Evolutionary conservation across 64 coral and sea anemone genomes (phyloP), one percentile per base, ranked within the genome.

Genomic region (Porites australiensis): DNA sequence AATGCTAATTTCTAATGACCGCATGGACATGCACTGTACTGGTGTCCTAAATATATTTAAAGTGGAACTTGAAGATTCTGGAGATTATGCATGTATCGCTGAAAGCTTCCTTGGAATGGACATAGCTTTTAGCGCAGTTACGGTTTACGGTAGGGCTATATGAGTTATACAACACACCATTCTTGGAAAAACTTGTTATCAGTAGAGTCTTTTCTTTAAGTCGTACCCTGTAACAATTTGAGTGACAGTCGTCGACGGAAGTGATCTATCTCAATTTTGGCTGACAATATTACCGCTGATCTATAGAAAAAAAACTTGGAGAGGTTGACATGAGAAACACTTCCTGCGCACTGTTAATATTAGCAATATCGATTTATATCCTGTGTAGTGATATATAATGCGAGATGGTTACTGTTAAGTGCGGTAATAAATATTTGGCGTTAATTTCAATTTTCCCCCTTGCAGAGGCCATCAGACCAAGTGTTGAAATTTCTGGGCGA

Each of bases 71-170:
- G 64, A 61, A 13, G 95, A 97, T 21, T 88, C 92, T 9, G 95
- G 92, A 13, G 95, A 97, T 46, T 97, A 94, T 62, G 66, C 81
- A 8, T 97, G 95, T 67, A 87, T 87, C 55, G 92, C 94, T 21
- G 82, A 97, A 69, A 97, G 86, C 43, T 97, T 91, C 20, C 88
- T 97, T 7, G 95, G 95, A 69, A 79, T 97, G 73, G 95, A 97
- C 59, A 91, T 97, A 79, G 92, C 95, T 49, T 91, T 97, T 80
- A 94, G 92, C 2, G 71, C 70, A 9, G 64, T 97, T 52, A 94
- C 87, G 16, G 88, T 97, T 44, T 74, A 91, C 48, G 92, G 95
- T 97, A 87, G 88, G 95, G 45, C 50, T 74, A 15, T 48, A 65
- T 79, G 19, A 67, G 44, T 49, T 8, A 13, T 46, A 15, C 43